Evolutionary conservation across 2,113 vertebrate genomes (phyloP).

Genomic region (Bagarius yarrelli): DNA sequence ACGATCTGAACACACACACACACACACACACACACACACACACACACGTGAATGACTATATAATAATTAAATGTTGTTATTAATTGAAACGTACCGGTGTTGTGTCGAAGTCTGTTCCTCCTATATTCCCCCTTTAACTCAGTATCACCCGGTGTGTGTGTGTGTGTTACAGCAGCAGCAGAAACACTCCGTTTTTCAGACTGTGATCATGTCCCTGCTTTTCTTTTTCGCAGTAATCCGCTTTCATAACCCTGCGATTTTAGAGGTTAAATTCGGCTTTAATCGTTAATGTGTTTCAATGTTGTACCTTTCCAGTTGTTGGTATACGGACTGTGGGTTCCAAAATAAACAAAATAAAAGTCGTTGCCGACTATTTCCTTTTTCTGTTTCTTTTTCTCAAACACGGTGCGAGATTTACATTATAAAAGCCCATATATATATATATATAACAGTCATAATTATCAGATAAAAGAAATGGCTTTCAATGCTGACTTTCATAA

Average conservation of each 20-base stretch:
- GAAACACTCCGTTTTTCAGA: not conserved
- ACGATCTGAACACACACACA: no score
- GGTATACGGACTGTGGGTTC: not conserved
- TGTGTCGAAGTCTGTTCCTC: no score
- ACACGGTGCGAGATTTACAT: not conserved
- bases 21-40: no score
- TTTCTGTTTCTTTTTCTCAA: not conserved
- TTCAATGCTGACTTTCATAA: no score
- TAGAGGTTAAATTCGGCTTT: no score
- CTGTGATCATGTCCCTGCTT: not conserved
- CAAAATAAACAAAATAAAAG: conserved; percentile 35
- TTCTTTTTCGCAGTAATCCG: not conserved
- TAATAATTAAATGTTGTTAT: not conserved
- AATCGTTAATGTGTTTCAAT: not conserved
- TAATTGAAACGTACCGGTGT: not conserved
- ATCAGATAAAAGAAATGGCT: no score
- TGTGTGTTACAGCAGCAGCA: not conserved
- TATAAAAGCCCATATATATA: no score
- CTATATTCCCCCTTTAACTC: no score
- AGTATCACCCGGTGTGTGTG: not conserved
- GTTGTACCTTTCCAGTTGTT: not conserved
- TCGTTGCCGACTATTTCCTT: not conserved
- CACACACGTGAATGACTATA: no score
- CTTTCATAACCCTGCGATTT: not conserved
- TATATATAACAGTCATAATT: no score